phyloP scores from a whole-genome alignment of 2,797 vertebrate species.

The Echeneis naucrates region DNA sequence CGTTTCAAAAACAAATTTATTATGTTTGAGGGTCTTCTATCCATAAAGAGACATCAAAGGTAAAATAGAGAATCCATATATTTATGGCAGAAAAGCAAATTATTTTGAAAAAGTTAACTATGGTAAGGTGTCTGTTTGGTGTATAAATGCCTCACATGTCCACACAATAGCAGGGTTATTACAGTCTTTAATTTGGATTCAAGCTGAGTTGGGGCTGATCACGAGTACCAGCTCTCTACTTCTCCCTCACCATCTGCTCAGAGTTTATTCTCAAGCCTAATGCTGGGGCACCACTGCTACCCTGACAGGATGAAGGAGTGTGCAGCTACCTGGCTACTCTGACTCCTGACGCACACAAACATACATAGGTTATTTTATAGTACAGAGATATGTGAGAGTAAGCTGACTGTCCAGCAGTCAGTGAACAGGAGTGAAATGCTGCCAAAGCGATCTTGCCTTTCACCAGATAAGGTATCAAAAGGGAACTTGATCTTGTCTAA shows the following conservation, averaged over 20 bases:
- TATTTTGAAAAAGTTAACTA: neutral
- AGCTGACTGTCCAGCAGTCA: constrained; percentile 35
- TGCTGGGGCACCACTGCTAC: constrained; percentile 34
- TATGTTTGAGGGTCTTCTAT: constrained; percentile 5
- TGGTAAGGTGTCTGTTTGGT: neutral
- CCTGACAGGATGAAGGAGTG: constrained; percentile 63
- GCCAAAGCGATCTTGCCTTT: constrained; percentile 47
- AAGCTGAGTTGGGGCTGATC: constrained; percentile 17
- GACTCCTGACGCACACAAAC: constrained; percentile 11
- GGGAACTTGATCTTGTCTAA: constrained; percentile 28
- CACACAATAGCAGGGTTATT: neutral
- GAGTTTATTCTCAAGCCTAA: constrained; percentile 62
- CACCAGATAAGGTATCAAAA: constrained; percentile 36
- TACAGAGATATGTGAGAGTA: constrained; percentile 11
- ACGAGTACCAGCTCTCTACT: constrained; percentile 24
- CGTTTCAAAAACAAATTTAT: constrained; percentile 33
- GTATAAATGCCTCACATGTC: neutral
- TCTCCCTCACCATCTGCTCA: constrained; percentile 73
- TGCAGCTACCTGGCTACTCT: constrained; percentile 35
- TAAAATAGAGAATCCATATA: neutral
- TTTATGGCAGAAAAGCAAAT: neutral
- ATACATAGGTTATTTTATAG: constrained; percentile 10
- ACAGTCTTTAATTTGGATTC: constrained; percentile 19
- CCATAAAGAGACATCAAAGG: constrained; percentile 1
- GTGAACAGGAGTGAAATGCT: constrained; percentile 21